phyloP scores from a whole-genome alignment of 2,113 vertebrate genomes.

The Pipa parva region DNA sequence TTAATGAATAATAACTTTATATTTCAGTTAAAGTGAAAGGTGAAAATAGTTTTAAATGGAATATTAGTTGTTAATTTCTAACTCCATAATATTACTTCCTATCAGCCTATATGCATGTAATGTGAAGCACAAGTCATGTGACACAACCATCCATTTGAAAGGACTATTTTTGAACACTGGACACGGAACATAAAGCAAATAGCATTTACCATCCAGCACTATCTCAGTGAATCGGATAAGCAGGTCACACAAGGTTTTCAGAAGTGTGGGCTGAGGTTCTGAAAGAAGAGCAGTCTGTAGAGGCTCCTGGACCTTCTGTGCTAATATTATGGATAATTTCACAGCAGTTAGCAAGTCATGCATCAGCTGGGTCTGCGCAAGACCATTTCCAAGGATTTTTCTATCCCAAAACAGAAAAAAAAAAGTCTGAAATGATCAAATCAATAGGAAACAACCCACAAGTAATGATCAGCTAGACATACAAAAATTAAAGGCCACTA shows the following conservation, averaged over 20 bases:
- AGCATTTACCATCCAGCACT: conserved; percentile 74
- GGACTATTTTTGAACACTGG: background rate
- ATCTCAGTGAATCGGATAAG: conserved; percentile 72
- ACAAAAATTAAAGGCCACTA: no score
- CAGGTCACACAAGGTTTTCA: conserved; percentile 72
- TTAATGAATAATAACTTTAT: no score
- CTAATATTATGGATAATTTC: conserved; percentile 79
- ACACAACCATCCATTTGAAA: no score
- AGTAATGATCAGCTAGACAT: no score
- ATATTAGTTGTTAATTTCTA: no score
- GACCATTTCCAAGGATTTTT: conserved; percentile 69
- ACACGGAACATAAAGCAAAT: background rate
- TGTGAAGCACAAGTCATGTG: no score
- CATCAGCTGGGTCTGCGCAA: conserved; percentile 84
- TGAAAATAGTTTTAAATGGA: no score
- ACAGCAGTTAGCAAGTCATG: conserved; percentile 75
- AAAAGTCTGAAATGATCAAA: no score
- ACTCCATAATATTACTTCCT: no score
- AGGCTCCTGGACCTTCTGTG: conserved; percentile 73
- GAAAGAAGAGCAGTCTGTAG: conserved; percentile 55
- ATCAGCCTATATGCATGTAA: no score
- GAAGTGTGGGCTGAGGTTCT: conserved; percentile 48
- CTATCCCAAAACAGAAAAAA: conserved; percentile 50
- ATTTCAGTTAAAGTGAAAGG: no score
- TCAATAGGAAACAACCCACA: no score